phyloP scores from a whole-genome alignment of 2,797 vertebrate genomes.

The Lepilemur septentrionalis region DNA sequence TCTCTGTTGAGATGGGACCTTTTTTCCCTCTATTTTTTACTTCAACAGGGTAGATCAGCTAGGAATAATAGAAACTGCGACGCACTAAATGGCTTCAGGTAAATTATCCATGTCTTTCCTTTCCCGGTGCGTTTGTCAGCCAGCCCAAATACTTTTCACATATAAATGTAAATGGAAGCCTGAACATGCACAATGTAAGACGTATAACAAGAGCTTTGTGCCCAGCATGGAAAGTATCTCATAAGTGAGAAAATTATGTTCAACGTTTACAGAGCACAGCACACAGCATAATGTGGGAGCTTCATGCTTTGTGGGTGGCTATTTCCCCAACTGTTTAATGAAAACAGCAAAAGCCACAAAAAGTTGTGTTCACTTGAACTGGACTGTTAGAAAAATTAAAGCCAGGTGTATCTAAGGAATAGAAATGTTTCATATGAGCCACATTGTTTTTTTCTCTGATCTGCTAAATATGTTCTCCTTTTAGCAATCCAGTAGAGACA shows the following conservation, averaged over 20 bases:
- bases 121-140: constrained; percentile 75
- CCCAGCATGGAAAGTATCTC: constrained; percentile 74
- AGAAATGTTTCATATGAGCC: neutral
- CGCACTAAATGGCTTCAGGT: constrained; percentile 65
- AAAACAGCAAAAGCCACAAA: constrained; percentile 39
- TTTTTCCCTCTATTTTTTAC: constrained; percentile 18
- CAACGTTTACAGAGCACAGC: constrained; percentile 58
- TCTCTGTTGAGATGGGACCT: neutral
- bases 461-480: neutral
- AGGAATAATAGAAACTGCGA: constrained; percentile 65
- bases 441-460: neutral
- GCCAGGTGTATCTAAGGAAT: constrained; percentile 58
- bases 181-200: constrained; percentile 61
- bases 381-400: constrained; percentile 59
- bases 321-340: constrained; percentile 65
- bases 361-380: constrained; percentile 12
- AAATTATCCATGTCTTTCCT: constrained; percentile 67
- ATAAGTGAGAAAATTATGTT: constrained; percentile 75
- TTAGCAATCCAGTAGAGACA: neutral
- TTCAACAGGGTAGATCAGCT: constrained; percentile 45
- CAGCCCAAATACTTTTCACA: constrained; percentile 77
- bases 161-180: constrained; percentile 81
- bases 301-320: constrained; percentile 30
- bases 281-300: neutral
- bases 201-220: constrained; percentile 73